Conservation (phyloP, 2,113 vertebrate species). For the Varanus salvator region DNA sequence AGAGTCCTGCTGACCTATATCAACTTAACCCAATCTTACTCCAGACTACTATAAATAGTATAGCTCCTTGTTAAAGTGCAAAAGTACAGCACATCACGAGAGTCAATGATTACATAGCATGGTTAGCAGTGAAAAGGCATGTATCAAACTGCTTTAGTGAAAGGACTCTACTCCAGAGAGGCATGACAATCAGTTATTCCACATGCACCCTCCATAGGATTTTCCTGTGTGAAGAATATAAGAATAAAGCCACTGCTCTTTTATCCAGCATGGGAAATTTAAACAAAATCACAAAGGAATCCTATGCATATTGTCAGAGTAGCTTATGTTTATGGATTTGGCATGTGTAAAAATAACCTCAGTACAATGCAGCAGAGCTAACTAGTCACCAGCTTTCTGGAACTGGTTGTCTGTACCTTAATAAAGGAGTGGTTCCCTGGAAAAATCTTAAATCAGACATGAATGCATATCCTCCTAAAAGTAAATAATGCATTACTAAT, state of each 20-base stretch:
- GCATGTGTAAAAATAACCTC: not conserved
- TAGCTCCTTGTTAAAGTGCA: not conserved
- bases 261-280: not conserved
- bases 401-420: not conserved
- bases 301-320: not conserved
- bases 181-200: not conserved
- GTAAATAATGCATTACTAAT: not conserved
- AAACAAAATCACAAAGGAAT: not conserved
- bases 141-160: not conserved
- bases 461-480: not conserved
- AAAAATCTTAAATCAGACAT: constrained; percentile 2
- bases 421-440: not conserved
- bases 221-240: not conserved
- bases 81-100: not conserved
- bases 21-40: too few relatives aligned
- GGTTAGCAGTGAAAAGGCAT: not conserved
- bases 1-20: too few relatives aligned
- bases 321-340: not conserved
- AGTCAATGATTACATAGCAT: not conserved
- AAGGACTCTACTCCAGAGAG: not conserved
- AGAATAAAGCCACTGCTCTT: not conserved
- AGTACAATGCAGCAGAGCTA: not conserved
- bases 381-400: too few relatives aligned
- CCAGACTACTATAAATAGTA: too few relatives aligned
- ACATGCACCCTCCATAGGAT: not conserved